Evolutionary conservation across 2,888 invertebrate genomes (phyloP).

Genomic region (Octonoba sinensis): DNA sequence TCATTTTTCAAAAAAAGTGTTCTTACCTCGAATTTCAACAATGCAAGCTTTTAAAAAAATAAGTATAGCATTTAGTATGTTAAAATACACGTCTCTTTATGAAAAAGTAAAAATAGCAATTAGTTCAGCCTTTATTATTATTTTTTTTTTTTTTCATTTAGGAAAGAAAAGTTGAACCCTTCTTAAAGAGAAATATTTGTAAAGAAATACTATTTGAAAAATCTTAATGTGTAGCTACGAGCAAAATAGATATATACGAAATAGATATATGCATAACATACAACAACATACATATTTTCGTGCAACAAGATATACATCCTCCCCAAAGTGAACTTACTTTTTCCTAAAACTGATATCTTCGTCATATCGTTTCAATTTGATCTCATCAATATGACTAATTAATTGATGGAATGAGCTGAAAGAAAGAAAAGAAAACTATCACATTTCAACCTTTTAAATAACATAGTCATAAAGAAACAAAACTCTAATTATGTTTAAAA

Average conservation of each 20-base stretch:
- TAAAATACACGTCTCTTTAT: not conserved
- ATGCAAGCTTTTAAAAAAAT: conserved; percentile 32
- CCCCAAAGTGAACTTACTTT: conserved; percentile 38
- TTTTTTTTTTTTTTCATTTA: not conserved
- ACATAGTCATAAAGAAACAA: not conserved
- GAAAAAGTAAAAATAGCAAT: too few species aligned
- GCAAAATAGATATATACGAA: not conserved
- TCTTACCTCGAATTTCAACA: conserved; percentile 42
- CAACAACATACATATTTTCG: not conserved
- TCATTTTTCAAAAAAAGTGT: not conserved
- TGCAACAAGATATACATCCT: too few species aligned
- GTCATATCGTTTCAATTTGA: conserved; percentile 90
- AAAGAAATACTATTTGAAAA: not conserved
- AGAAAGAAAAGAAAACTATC: conserved; percentile 6
- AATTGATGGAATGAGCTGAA: conserved; percentile 88
- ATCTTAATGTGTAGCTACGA: too few species aligned
- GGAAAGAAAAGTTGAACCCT: not conserved
- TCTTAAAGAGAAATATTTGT: not conserved
- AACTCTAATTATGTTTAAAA: not conserved
- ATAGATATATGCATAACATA: not conserved
- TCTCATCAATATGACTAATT: conserved; percentile 92
- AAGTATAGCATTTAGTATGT: not conserved
- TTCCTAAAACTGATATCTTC: conserved; percentile 81
- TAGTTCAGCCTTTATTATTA: not conserved
- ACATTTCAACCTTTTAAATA: not conserved